Base-by-base conservation (phyloP, 1,140 invertebrate species). In the Contarinia nasturtii region DNA sequence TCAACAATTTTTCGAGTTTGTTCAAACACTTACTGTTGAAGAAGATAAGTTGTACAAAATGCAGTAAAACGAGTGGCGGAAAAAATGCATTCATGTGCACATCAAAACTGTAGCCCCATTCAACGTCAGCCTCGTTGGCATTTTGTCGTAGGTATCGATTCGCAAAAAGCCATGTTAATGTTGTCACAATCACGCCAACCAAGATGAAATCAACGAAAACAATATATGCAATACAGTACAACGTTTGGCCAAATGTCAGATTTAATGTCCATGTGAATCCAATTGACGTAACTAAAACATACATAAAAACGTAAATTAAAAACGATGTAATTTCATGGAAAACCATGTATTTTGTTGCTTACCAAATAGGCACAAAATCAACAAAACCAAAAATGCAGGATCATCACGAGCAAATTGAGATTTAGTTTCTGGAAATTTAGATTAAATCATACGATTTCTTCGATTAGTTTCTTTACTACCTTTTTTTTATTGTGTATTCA, bases 21-120 rank as follows among this genome's bases (percentile, higher is more conserved):
- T n/a, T n/a, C n/a, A n/a, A n/a, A n/a, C n/a, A 69, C 74, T 74
- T 68, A 90, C 86, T 74, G 61, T 88, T 78, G 61, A 89, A 91
- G 51, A 96, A 79, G 55, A 92, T 76, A 38, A 95, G 70, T 64
- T 93, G 86, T 55, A 96, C 75, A 53, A 93, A 82, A 66, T 98
- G 93, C 33, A 98, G 71, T 53, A 98, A 79, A 49, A 95, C 81
- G 19, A 98, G 71, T 3, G 92, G 77, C 46, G 95, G 94, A 67
- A 98, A 95, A 65, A 94, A 94, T 7, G 95, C 94, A 71, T 98
- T 98, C 49, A 98, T 74, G 69, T 99, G 95, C 37, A 99, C 89
- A 67, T 98, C 95, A 69, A 98, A 98, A 22, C 88, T 82, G 68
- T 96, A 98, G 2, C 86, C 95, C 95, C 95, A 98, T 66, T 99